Evolutionary conservation across 1,140 invertebrate species (phyloP).

Genomic region (Lordiphosa collinella): DNA sequence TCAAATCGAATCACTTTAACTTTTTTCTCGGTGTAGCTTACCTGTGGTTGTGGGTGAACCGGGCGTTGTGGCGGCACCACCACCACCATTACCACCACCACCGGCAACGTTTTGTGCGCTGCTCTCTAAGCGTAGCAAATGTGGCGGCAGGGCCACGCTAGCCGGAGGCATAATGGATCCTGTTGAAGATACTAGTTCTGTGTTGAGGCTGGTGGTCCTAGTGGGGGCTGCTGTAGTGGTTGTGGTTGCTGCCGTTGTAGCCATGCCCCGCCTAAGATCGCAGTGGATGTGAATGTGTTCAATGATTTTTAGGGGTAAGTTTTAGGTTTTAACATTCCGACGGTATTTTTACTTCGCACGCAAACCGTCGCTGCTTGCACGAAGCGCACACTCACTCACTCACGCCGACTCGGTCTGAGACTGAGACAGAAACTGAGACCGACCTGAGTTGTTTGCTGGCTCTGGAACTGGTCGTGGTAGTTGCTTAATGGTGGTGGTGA

Average conservation of each 20-base stretch:
- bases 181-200: constrained; percentile 3
- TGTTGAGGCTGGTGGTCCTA: constrained; percentile 20
- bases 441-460: constrained; percentile 12
- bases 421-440: constrained; percentile 43
- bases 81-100: background rate
- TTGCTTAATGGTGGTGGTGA: constrained; percentile 23
- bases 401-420: constrained; percentile 67
- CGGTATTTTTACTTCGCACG: constrained; percentile 4
- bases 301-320: background rate
- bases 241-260: constrained; percentile 31
- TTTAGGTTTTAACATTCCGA: background rate
- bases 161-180: constrained; percentile 41
- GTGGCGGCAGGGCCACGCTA: constrained; percentile 49
- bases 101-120: background rate
- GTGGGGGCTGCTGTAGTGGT: constrained; percentile 11
- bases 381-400: constrained; percentile 56
- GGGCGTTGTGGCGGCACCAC: constrained; percentile 17
- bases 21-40: constrained; percentile 17
- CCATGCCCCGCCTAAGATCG: constrained; percentile 31
- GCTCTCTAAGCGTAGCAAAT: constrained; percentile 42
- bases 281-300: too few species aligned
- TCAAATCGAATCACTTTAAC: too few species aligned
- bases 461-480: constrained; percentile 26
- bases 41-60: constrained; percentile 54
- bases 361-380: constrained; percentile 26